phyloP scores from a whole-genome alignment of 2,888 invertebrate genomes.

The Blomia tropicalis region DNA sequence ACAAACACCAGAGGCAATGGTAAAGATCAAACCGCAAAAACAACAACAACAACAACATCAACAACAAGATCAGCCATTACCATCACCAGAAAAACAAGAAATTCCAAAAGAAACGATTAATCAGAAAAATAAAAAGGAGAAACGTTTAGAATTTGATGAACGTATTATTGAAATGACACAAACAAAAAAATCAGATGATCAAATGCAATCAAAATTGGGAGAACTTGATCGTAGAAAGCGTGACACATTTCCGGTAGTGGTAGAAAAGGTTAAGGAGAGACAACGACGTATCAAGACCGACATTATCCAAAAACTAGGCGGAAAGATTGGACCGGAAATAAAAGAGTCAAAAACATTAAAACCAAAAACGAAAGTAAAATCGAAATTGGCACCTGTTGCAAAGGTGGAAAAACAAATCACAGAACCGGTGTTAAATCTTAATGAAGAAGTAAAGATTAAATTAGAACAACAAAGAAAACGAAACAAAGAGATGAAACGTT shows the following conservation, averaged over 20 bases:
- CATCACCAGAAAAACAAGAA: neutral
- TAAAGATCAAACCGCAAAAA: neutral
- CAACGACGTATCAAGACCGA: too few relatives aligned
- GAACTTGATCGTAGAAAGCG: too few relatives aligned
- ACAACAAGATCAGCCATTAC: neutral
- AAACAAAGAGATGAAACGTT: neutral
- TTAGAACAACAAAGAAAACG: neutral
- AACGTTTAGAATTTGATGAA: slow-evolving; percentile 3
- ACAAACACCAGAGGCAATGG: neutral
- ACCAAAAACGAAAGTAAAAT: neutral
- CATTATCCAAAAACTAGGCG: neutral
- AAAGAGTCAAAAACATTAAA: neutral
- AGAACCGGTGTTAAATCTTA: neutral
- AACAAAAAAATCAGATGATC: neutral
- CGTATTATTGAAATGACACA: slow-evolving; percentile 5
- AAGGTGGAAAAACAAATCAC: neutral
- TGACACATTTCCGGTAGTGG: neutral
- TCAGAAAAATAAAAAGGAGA: neutral
- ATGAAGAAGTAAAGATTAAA: neutral
- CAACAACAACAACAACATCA: neutral
- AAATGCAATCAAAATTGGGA: neutral
- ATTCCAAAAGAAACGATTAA: neutral
- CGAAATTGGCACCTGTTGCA: neutral
- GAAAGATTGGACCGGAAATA: neutral
- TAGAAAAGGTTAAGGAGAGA: neutral